Evolutionary conservation across 2,113 vertebrate species (phyloP), one percentile per base, ranked within the genome.

Genomic region (Callipepla californica): DNA sequence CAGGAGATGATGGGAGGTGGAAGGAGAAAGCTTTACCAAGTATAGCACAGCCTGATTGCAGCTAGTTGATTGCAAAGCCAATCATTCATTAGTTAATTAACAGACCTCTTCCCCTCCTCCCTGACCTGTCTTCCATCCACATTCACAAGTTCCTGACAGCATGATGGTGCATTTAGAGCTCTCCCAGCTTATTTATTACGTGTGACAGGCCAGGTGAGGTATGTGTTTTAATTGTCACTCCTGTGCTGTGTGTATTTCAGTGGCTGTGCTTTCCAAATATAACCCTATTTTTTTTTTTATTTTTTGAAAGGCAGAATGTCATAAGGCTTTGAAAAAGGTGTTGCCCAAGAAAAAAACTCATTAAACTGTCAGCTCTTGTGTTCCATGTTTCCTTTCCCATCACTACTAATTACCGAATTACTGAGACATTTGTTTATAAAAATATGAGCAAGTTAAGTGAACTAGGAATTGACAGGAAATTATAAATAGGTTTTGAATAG

Each of bases 321-420:
- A 69, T 9, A 42, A 80, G 73, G 66, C 61, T 82, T 95, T 83
- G 47, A 80, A 84, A 82, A 85, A 85, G 26, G 45, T 78, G 83
- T 67, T 90, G 74, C 47, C 26, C 1, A 4, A 50, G 13, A 82
- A 63, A 94, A 89, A 36, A n/a, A n/a, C 66, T 96, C 93, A 96
- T 96, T 96, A 96, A 95, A 70, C 79, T 87, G 82, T 95, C 95
- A 93, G 20, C 50, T 90, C 67, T 85, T 86, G 38, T 69, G 40
- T 90, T 93, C 92, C 4, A 0, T 75, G 83, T 97, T 94, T 95
- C 93, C 94, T 95, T 82, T 84, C 76, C 92, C 75, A 83, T 94
- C 78, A 92, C 42, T 92, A 65, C 83, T 96, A 94, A 96, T 95
- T 95, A 95, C 68, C 70, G 77, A 91, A 95, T 96, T 82, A 94